Evolutionary conservation across 2,888 invertebrate species (phyloP), one percentile per base, ranked within the genome.

Genomic region (Papilio protenor): DNA sequence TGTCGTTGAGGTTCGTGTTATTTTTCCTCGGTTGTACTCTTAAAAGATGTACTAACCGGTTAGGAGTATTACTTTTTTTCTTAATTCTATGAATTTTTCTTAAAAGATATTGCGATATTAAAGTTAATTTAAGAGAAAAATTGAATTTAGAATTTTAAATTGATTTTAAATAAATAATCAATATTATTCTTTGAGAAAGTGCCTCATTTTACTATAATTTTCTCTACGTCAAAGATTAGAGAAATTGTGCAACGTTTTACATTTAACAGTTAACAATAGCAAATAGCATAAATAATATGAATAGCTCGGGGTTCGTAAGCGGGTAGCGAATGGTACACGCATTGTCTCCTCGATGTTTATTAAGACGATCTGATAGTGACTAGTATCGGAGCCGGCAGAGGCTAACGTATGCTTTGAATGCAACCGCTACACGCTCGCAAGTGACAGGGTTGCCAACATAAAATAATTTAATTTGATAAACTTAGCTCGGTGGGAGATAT

Each of bases 341-440:
- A 91, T 94, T 94, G 94, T 94, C 91, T 92, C 89, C 90, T 84
- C 85, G 87, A 92, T 93, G 94, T 93, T 93, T 93, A 94, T 92
- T 94, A 94, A 94, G 94, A 92, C 90, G 90, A 94, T 94, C 94
- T 88, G 94, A 94, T 94, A 94, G 82, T 88, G 23, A 23, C 12
- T 4, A 59, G 86, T 90, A 91, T 88, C 90, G 90, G 90, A 88
- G 87, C 87, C 86, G 89, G 85, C 90, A 88, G 83, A 88, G 87
- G 88, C 90, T 89, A 90, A 90, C 92, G 93, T 92, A 87, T 92
- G 92, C 88, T 87, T 87, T 91, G 87, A 92, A 92, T 92, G 86
- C 87, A 81, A 83, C 82, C 82, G 82, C 75, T 79, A 81, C 83
- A 82, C 82, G 83, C 76, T 79, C 81, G 83, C 87, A 81, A 83